These are phyloP conservation scores for Crossocerus cetratus DNA, from an alignment of 2,888 invertebrate species.

Conservation along the genomic window DNA sequence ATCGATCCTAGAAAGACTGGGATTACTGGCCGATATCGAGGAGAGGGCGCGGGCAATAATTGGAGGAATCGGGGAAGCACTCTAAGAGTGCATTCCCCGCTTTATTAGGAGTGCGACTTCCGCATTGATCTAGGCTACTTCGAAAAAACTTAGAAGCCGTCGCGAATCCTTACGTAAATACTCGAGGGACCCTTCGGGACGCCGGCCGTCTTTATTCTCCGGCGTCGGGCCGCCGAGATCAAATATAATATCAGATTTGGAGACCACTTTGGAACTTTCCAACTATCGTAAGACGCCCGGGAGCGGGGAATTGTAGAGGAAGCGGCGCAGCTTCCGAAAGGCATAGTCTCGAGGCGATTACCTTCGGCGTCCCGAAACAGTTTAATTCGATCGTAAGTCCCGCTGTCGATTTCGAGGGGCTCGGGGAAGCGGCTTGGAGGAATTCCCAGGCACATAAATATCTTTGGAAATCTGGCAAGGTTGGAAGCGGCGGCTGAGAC, in stretches of 20 bases:
- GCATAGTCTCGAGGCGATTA: conserved; percentile 5
- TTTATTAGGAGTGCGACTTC: neutral
- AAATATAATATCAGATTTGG: conserved; percentile 28
- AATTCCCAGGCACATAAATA: neutral
- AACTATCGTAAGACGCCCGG: neutral
- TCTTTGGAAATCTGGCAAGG: conserved; percentile 2
- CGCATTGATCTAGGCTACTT: neutral
- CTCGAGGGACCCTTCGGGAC: too few relatives aligned
- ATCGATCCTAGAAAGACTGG: neutral
- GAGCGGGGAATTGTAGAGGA: neutral
- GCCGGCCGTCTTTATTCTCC: neutral
- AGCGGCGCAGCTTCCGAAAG: neutral
- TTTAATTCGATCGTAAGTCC: neutral
- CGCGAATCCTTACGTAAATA: neutral
- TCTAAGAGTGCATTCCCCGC: too few relatives aligned
- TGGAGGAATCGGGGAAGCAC: too few relatives aligned
- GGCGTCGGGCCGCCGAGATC: conserved; percentile 6
- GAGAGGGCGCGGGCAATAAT: neutral
- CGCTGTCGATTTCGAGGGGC: neutral
- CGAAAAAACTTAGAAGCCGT: neutral
- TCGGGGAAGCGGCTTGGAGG: neutral
- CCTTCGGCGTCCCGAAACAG: neutral
- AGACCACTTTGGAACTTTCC: conserved; percentile 9
- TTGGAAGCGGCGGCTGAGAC: conserved; percentile 1
- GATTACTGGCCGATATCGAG: neutral